Evolutionary conservation across 2,113 vertebrate genomes (phyloP).

Genomic region (Pterophyllum scalare): DNA sequence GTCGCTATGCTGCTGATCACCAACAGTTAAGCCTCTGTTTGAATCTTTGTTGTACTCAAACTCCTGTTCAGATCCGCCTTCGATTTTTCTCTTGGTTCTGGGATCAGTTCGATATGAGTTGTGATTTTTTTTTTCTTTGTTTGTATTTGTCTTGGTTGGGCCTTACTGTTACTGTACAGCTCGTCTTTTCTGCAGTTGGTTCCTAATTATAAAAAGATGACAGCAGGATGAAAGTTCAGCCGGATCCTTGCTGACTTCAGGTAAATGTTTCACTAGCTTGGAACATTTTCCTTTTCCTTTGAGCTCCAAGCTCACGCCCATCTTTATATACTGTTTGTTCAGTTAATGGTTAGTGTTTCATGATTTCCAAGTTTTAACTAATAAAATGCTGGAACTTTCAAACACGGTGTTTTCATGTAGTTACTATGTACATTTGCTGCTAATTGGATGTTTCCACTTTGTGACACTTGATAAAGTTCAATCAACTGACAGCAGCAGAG

Average conservation of each 20-base stretch:
- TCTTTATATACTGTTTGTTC: slow-evolving; percentile 44
- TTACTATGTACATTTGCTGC: not conserved
- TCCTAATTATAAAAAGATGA: slow-evolving; percentile 36
- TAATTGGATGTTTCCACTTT: not conserved
- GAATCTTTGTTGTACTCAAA: slow-evolving; percentile 26
- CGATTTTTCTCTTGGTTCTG: slow-evolving; percentile 45
- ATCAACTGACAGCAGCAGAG: not conserved
- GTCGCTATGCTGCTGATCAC: slow-evolving; percentile 56
- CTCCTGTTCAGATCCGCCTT: slow-evolving; percentile 41
- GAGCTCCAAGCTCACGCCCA: slow-evolving; percentile 11
- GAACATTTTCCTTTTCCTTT: not conserved
- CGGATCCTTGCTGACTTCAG: slow-evolving; percentile 20
- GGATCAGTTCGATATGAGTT: slow-evolving; percentile 59
- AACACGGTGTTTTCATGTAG: not conserved
- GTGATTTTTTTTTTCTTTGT: slow-evolving; percentile 5
- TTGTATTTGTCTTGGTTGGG: slow-evolving; percentile 41
- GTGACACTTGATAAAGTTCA: not conserved
- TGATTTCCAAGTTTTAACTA: slow-evolving; percentile 64
- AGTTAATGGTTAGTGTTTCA: slow-evolving; percentile 33
- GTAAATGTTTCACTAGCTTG: not conserved
- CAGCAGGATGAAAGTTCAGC: slow-evolving; percentile 19
- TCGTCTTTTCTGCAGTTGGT: slow-evolving; percentile 39
- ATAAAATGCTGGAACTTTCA: slow-evolving; percentile 60
- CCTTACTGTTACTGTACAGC: slow-evolving; percentile 46
- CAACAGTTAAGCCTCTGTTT: slow-evolving; percentile 36